Evolutionary conservation across 92 coral and sea anemone genomes (phyloP), one percentile per base, ranked within the genome.

Genomic region (Heliopora coerulea): DNA sequence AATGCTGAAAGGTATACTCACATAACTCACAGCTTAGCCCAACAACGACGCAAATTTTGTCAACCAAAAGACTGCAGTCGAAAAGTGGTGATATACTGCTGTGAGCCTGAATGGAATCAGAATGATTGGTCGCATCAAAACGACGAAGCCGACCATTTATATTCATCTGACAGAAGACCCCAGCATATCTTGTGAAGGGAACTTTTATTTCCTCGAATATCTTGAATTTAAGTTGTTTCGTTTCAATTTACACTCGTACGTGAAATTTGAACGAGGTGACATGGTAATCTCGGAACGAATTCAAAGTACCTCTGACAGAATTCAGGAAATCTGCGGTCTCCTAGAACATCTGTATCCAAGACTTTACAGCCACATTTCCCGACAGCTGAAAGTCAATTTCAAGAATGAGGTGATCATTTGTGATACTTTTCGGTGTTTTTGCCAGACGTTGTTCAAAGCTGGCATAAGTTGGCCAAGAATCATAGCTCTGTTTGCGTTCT

Each of bases 381-480:
- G 81, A 3, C 99, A 95, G 59, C 52, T 90, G 50, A 95, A 95
- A 81, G 86, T 88, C 24, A 74, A 85, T 20, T 73, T 95, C 29
- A 81, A 72, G 62, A 80, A 83, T 11, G 96, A 86, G 26, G 73
- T 90, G 7, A 83, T 95, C 4, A 85, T 95, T 17, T 90, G 99
- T 56, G 91, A 92, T 27, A 68, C 90, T 81, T 95, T 95, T 79
- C 85, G 86, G n/a, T 84, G 89, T 17, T 96, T 95, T 19, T 95
- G 89, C 63, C 89, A 87, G 28, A 75, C 88, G 15, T 85, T 95
- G 15, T 70, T 95, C 23, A 79, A 80, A 24, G 68, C 86, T 0
- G 97, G 96, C 0, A 80, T 84, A 9, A 90, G 72, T 49, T 95
- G 99, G 99, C 89, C 89, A 0, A 77, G 89, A 65, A 90, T 95